A percentile compares a stretch with the other conserved stretches of the same genome.
Conservation (phyloP, 2,888 invertebrate species). For the Microctonus hyperodae region DNA sequence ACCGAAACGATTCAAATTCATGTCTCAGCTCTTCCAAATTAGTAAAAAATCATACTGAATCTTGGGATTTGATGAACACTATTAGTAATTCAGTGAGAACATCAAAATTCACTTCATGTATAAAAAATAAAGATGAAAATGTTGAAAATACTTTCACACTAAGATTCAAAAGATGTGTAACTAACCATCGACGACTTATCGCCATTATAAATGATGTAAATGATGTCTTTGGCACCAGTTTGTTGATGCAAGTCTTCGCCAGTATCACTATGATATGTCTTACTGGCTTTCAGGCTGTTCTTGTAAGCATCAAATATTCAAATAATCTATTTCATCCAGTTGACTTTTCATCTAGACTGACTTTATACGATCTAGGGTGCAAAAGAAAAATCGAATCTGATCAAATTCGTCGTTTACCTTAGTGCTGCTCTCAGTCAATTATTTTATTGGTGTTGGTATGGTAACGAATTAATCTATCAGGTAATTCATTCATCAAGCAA, state of each 20-base stretch:
- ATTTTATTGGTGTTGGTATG: constrained; percentile 50
- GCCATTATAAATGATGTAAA: constrained; percentile 45
- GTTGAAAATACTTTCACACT: constrained; percentile 30
- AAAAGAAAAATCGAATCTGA: constrained; percentile 43
- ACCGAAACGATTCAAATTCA: too few species aligned
- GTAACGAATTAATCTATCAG: constrained; percentile 47
- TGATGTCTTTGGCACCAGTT: constrained; percentile 43
- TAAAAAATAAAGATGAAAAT: constrained; percentile 30
- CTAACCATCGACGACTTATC: constrained; percentile 48
- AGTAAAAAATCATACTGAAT: not conserved
- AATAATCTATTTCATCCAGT: not conserved
- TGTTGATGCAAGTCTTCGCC: constrained; percentile 52
- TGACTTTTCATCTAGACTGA: too few species aligned
- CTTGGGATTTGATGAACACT: not conserved
- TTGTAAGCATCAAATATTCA: constrained; percentile 36
- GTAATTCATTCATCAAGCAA: too few species aligned
- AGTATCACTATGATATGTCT: constrained; percentile 55
- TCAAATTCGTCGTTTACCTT: constrained; percentile 48
- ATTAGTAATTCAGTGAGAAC: constrained; percentile 6
- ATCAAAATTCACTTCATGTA: constrained; percentile 29
- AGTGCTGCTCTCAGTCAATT: constrained; percentile 49
- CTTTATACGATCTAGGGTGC: constrained; percentile 41
- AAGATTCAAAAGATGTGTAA: constrained; percentile 42
- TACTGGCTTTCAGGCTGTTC: constrained; percentile 54
- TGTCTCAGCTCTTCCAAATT: not conserved